A percentile compares a stretch with the other conserved stretches of the same genome.
Conservation (phyloP, 2,888 invertebrate species). For the Sphaerophoria rueppellii region DNA sequence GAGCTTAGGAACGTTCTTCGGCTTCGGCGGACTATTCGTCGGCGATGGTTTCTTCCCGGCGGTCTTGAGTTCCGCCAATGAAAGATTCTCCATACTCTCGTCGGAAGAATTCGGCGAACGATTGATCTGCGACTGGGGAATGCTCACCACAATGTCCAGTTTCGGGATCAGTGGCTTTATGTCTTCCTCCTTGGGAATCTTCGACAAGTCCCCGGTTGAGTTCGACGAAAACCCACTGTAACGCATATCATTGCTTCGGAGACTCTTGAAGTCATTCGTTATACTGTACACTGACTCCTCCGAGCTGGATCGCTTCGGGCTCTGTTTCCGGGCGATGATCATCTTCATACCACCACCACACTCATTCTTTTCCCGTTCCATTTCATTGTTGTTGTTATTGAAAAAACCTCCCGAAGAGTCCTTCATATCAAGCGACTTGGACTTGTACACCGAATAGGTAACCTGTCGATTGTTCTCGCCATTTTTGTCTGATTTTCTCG, state of each 20-base stretch:
- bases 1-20: constrained; percentile 78
- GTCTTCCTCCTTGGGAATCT: constrained; percentile 61
- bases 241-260: constrained; percentile 81
- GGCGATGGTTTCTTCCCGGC: constrained; percentile 77
- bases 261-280: constrained; percentile 80
- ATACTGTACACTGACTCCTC: constrained; percentile 73
- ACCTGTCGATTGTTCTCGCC: constrained; percentile 75
- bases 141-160: constrained; percentile 80
- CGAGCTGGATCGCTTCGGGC: constrained; percentile 73
- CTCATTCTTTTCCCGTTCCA: constrained; percentile 71
- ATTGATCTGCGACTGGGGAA: constrained; percentile 79
- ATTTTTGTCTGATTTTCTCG: constrained; percentile 57
- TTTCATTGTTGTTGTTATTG: constrained; percentile 70
- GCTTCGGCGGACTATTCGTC: constrained; percentile 54
- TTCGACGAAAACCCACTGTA: constrained; percentile 78
- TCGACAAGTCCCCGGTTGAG: constrained; percentile 63
- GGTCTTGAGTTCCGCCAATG: constrained; percentile 79
- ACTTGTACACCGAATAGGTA: constrained; percentile 74
- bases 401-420: constrained; percentile 39
- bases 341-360: constrained; percentile 76
- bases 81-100: constrained; percentile 78
- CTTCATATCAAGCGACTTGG: constrained; percentile 49
- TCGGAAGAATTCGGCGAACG: constrained; percentile 77
- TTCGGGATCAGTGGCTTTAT: constrained; percentile 74
- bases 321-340: constrained; percentile 76